A percentile compares a stretch with the other conserved stretches of the same genome.
Conservation (phyloP, 2,797 vertebrate genomes). For the Rhinella marina region DNA sequence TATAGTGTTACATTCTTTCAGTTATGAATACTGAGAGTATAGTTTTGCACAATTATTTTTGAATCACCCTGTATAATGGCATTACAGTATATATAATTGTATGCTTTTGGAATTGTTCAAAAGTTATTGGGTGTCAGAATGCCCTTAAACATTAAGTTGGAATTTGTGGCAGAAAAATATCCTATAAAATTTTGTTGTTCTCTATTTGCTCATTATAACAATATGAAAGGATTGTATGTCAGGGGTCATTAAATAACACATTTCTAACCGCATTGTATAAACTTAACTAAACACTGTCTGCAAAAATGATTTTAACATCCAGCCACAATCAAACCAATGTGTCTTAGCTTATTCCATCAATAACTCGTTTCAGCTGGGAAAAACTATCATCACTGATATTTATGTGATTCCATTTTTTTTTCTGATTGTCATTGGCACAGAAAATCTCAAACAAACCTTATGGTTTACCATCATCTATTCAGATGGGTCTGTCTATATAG, state of each 20-base stretch:
- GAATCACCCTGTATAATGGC: neutral
- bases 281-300: neutral
- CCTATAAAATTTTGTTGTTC: neutral
- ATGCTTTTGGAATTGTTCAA: conserved; percentile 5
- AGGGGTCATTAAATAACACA: conserved; percentile 17
- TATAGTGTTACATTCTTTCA: too few species aligned
- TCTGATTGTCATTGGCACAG: conserved; percentile 7
- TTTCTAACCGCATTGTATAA: conserved; percentile 36
- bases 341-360: neutral
- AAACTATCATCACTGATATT: conserved; percentile 8
- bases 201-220: neutral
- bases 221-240: neutral
- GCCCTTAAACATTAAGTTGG: neutral
- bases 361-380: conserved; percentile 4
- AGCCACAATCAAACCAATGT: conserved; percentile 38
- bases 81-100: neutral
- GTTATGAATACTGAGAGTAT: too few species aligned
- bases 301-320: conserved; percentile 22
- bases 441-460: neutral
- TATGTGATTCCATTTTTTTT: neutral
- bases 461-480: neutral
- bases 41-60: too few species aligned
- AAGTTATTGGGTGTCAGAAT: conserved; percentile 15
- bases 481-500: neutral
- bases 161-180: neutral